phyloP scores from a whole-genome alignment of 2,797 vertebrate genomes.

The Pangasius larnaudii region DNA sequence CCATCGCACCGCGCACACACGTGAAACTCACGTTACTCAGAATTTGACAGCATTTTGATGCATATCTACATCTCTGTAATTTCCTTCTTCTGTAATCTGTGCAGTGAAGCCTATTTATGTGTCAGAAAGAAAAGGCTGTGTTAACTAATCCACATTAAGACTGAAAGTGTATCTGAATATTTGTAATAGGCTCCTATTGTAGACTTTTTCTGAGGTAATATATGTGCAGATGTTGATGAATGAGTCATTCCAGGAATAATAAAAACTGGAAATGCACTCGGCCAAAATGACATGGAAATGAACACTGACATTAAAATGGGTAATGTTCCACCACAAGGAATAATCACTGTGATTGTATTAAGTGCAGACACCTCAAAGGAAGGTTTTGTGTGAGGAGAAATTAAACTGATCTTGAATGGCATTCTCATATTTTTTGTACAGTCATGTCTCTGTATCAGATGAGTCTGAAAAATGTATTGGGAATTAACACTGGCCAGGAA shows the following conservation, averaged over 20 bases:
- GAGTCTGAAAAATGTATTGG: background rate
- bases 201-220: background rate
- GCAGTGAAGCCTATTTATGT: conserved; percentile 2
- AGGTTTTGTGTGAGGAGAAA: background rate
- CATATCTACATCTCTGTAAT: conserved; percentile 19
- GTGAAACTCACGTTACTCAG: background rate
- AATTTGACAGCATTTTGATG: conserved; percentile 28
- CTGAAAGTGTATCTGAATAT: background rate
- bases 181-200: background rate
- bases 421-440: background rate
- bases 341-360: background rate
- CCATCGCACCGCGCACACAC: background rate
- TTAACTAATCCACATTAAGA: background rate
- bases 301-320: background rate
- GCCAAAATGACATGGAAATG: conserved; percentile 9
- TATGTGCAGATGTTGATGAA: conserved; percentile 11
- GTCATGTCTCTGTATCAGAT: too few species aligned
- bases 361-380: background rate
- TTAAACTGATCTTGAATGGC: conserved; percentile 4
- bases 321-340: background rate
- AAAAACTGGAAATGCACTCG: conserved; percentile 10
- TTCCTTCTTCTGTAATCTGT: conserved; percentile 4
- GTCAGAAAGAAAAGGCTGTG: background rate
- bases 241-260: conserved; percentile 20
- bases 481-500: background rate